Evolutionary conservation across 2,113 vertebrate genomes (phyloP).

Genomic region (Ptyas mucosa): DNA sequence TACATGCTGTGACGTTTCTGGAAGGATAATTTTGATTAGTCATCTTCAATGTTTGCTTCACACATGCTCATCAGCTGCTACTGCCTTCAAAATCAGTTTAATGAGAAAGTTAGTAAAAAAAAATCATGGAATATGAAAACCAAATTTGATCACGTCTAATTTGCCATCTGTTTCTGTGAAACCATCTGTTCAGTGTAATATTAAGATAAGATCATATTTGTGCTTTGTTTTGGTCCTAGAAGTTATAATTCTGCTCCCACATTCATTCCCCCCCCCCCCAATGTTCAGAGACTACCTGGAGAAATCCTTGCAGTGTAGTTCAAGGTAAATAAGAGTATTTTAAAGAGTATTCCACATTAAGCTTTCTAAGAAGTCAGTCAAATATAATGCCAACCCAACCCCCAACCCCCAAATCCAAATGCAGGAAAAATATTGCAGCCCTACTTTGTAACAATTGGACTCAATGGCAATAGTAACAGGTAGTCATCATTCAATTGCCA

Average conservation of each 20-base stretch:
- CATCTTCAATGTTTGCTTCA: neutral
- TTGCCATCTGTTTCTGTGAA: neutral
- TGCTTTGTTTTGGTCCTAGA: neutral
- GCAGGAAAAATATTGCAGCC: neutral
- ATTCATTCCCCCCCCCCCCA: neutral
- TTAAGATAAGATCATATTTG: neutral
- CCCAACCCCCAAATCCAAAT: neutral
- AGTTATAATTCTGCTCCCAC: neutral
- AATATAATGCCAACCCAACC: neutral
- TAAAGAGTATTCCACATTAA: neutral
- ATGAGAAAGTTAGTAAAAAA: neutral
- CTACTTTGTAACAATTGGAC: neutral
- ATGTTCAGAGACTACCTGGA: neutral
- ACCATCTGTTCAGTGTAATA: neutral
- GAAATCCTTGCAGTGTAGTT: neutral
- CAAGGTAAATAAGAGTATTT: neutral
- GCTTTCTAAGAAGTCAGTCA: neutral
- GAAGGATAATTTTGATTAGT: conserved; percentile 11
- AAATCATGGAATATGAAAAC: neutral
- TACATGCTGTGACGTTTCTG: neutral
- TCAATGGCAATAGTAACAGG: neutral
- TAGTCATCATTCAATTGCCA: neutral
- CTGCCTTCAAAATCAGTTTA: neutral
- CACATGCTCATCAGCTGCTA: neutral
- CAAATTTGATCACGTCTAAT: neutral